These are phyloP conservation scores for Cephus pulcher DNA, from an alignment of 2,888 invertebrate genomes.

Conservation along the genomic window DNA sequence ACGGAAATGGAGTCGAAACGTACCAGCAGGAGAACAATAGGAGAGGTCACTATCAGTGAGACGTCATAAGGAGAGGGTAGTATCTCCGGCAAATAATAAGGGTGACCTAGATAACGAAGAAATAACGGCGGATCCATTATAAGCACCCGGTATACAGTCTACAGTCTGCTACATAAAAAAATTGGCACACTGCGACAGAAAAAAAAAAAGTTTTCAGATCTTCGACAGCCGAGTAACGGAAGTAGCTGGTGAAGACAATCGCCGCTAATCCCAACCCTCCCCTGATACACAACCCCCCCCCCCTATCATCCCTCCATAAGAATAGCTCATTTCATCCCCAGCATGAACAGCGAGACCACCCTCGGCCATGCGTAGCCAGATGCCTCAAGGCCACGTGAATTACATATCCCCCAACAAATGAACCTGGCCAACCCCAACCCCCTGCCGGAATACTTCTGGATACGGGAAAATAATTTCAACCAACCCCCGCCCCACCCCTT, in stretches of 20 bases:
- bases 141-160: background rate
- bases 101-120: background rate
- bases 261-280: background rate
- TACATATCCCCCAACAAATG: background rate
- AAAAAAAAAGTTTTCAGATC: background rate
- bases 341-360: background rate
- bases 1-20: background rate
- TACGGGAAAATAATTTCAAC: background rate
- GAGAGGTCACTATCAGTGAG: background rate
- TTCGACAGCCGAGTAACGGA: background rate
- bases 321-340: background rate
- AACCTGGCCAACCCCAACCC: background rate
- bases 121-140: background rate
- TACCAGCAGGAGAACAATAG: background rate
- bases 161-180: background rate
- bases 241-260: background rate
- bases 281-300: background rate
- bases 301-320: background rate
- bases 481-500: background rate
- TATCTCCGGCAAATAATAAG: background rate
- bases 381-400: background rate
- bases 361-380: background rate
- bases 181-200: background rate
- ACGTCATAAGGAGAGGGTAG: background rate
- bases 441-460: background rate